Evolutionary conservation across 1,140 invertebrate genomes (phyloP).

Genomic region (Goniozus legneri): DNA sequence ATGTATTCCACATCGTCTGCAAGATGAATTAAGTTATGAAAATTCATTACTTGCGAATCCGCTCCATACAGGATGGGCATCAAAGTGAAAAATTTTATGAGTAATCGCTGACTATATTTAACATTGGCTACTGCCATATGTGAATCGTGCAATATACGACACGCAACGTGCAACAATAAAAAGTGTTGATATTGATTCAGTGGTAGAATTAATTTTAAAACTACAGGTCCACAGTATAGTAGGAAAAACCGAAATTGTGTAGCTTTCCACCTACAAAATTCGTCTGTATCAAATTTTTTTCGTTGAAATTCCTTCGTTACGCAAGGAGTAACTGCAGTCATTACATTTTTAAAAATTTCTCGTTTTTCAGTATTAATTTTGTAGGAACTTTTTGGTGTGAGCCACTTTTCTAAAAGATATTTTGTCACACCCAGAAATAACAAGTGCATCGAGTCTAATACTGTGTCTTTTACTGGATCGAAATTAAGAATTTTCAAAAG

Average conservation of each 20-base stretch:
- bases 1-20: conserved; percentile 22
- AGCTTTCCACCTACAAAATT: conserved; percentile 22
- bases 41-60: conserved; percentile 16
- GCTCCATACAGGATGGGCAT: conserved; percentile 20
- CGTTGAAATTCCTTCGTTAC: conserved; percentile 18
- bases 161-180: conserved; percentile 21
- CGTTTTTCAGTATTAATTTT: conserved; percentile 5
- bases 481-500: conserved; percentile 13
- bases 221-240: conserved; percentile 14
- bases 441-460: conserved; percentile 19
- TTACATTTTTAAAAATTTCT: conserved; percentile 2
- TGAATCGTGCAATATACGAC: conserved; percentile 17
- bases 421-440: conserved; percentile 16
- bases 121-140: conserved; percentile 11
- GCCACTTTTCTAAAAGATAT: conserved; percentile 18
- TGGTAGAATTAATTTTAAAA: conserved; percentile 18
- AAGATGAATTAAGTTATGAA: conserved; percentile 19
- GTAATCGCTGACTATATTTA: conserved; percentile 17
- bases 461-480: conserved; percentile 11
- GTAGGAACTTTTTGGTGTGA: conserved; percentile 5
- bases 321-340: conserved; percentile 9
- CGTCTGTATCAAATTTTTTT: conserved; percentile 18
- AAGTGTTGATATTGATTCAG: conserved; percentile 19
- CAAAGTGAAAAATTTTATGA: conserved; percentile 24
- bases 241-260: conserved; percentile 24